A percentile compares a stretch with the other conserved stretches of the same genome.
Evolutionary conservation across 2,113 vertebrate species (phyloP).

Genomic region (Ailurus styani): DNA sequence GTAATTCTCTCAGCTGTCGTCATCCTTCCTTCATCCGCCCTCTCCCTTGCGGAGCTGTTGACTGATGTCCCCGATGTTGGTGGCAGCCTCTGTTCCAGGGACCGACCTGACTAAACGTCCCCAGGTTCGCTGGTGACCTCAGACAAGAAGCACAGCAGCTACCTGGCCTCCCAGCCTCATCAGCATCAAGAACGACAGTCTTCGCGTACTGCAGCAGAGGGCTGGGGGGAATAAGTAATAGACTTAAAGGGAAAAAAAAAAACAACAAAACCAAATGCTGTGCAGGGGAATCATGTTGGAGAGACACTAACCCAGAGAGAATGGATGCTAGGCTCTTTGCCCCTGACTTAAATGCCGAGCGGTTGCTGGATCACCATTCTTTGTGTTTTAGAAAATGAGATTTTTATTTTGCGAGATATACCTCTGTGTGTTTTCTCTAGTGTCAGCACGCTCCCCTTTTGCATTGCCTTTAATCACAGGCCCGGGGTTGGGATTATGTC

Average conservation of each 20-base stretch:
- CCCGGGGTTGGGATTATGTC: neutral
- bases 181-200: neutral
- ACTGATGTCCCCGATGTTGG: neutral
- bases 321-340: neutral
- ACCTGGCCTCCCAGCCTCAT: neutral
- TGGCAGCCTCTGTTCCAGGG: neutral
- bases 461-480: neutral
- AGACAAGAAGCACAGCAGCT: neutral
- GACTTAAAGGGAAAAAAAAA: neutral
- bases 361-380: neutral
- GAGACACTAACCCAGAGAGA: neutral
- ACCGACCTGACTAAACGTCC: neutral
- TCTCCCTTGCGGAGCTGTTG: neutral
- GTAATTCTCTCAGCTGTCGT: neutral
- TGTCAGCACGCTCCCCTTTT: neutral
- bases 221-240: neutral
- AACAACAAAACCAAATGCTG: neutral
- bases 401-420: neutral
- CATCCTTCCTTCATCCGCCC: neutral
- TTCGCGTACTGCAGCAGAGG: neutral
- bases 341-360: neutral
- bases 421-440: neutral
- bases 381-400: neutral
- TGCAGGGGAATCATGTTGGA: neutral
- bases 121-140: neutral